Conservation (phyloP, 2,113 vertebrate species). For the Zosterops borbonicus region DNA sequence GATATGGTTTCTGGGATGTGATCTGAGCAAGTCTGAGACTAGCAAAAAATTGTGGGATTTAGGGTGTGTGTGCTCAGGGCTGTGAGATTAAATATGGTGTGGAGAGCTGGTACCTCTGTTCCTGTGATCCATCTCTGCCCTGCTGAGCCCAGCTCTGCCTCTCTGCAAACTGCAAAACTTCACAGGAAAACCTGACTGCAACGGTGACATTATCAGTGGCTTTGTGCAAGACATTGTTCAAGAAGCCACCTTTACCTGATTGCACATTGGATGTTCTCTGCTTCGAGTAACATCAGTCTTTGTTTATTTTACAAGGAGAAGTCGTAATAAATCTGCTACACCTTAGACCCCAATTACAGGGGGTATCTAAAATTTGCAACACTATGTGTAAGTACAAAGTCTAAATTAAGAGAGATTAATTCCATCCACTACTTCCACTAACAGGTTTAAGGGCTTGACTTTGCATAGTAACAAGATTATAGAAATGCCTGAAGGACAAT, state of each 20-base stretch:
- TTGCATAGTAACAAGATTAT: constrained; percentile 78
- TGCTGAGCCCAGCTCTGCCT: neutral
- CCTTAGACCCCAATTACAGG: constrained; percentile 70
- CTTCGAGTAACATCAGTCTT: neutral
- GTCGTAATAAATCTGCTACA: constrained; percentile 63
- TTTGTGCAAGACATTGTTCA: neutral
- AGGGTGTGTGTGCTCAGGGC: neutral
- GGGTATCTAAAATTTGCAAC: constrained; percentile 51
- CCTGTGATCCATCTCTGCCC: neutral
- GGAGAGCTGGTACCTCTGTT: neutral
- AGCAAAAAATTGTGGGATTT: neutral
- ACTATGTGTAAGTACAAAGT: neutral
- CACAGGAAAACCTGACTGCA: neutral
- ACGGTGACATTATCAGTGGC: neutral
- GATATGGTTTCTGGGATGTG: neutral
- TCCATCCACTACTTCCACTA: constrained; percentile 56
- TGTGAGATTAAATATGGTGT: neutral
- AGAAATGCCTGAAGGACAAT: constrained; percentile 77
- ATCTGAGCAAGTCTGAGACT: neutral
- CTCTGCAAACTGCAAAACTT: neutral
- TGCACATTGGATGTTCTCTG: neutral
- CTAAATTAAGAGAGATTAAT: constrained; percentile 58
- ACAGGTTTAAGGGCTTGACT: constrained; percentile 76
- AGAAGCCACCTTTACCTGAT: neutral
- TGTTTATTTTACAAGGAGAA: constrained; percentile 27